phyloP scores from a whole-genome alignment of 2,113 vertebrate species.

The Vidua chalybeata region DNA sequence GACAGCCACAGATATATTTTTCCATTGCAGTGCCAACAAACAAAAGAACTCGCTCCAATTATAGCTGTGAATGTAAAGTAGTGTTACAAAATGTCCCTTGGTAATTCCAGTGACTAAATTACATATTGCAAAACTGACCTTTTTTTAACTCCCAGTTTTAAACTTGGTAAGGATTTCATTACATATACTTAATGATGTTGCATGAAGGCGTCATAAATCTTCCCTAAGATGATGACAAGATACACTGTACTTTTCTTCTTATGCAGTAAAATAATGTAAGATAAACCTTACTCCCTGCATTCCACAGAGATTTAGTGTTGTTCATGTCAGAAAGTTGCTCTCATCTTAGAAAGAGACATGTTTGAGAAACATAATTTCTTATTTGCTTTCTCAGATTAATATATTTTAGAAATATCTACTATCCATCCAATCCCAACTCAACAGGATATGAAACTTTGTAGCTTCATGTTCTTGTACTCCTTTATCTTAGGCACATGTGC shows the following conservation, averaged over 20 bases:
- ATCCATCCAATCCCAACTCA: background rate
- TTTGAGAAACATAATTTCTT: background rate
- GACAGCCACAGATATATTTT: background rate
- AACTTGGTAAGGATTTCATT: background rate
- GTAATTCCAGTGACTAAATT: background rate
- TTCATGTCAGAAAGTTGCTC: background rate
- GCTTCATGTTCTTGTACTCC: background rate
- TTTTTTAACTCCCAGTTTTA: background rate
- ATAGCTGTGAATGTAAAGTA: background rate
- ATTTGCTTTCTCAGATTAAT: background rate
- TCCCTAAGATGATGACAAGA: background rate
- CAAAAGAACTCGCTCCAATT: background rate
- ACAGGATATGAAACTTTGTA: background rate
- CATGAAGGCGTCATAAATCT: conserved; percentile 17
- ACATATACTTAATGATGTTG: background rate
- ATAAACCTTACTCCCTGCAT: background rate
- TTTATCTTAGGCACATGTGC: background rate
- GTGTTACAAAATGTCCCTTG: background rate
- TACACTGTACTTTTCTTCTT: background rate
- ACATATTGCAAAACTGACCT: background rate
- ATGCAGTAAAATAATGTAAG: background rate
- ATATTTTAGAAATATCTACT: background rate
- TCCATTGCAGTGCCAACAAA: background rate
- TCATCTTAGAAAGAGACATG: background rate
- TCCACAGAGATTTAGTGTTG: background rate